Evolutionary conservation across 2,888 invertebrate species (phyloP), one percentile per base, ranked within the genome.

Genomic region (Cremastinae sp.): DNA sequence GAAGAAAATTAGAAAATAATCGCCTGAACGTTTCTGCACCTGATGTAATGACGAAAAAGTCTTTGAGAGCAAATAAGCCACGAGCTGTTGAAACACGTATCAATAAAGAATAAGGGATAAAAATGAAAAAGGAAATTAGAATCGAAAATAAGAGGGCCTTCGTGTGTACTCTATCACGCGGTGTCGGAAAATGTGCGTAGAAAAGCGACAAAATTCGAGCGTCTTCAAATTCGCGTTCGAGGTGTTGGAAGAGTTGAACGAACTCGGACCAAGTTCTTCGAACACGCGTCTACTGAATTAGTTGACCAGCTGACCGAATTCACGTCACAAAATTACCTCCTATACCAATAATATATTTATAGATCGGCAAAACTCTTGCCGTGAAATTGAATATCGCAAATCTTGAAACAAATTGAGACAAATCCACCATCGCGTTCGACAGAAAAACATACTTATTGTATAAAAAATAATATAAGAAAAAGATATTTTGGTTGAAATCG

Each of bases 291-390:
- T 56, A 54, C 81, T 84, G 81, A 88, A 87, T 88, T 87, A 87
- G 86, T 88, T 83, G 83, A 84, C 79, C 79, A 79, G 82, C 83
- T 86, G 85, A 86, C 86, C 87, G 85, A 85, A 86, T 86, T 87
- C 83, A 74, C 78, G 78, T 64, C 81, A 76, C 78, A 47, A 56
- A 64, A 79, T 77, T 79, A 47, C 65, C 66, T 80, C 79, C 58
- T 81, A 81, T 83, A 82, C 84, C 81, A 78, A 82, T 78, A 69
- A 78, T 80, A 79, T 87, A 88, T 88, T 87, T 87, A 85, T 87
- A 88, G 82, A 72, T 64, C 54, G 74, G 80, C 76, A 59, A 59
- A 49, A 20, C 47, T 54, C 14, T n/a, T n/a, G n/a, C n/a, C n/a
- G n/a, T 65, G 66, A 66, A 54, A 69, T 65, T 58, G 51, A 70